Percentiles rank a stretch among this genome's conserved stretches.
Conservation (phyloP, 1,140 invertebrate genomes). For the Uloborus diversus region DNA sequence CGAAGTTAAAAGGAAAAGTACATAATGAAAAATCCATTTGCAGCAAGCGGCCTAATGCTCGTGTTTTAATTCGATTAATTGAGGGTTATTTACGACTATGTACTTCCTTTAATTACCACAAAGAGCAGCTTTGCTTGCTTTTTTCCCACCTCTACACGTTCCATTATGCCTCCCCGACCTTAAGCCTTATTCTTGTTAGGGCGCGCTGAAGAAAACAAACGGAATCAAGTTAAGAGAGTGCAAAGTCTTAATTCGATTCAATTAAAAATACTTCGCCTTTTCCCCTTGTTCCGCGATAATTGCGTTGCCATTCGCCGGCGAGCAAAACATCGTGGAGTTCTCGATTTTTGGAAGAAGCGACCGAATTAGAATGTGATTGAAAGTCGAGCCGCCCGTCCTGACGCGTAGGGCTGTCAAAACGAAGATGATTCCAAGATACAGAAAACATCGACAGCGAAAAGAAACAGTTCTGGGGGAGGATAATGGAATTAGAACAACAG, state of each 20-base stretch:
- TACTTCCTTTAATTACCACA: conserved; percentile 52
- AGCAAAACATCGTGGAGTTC: not conserved
- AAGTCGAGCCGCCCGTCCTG: conserved; percentile 7
- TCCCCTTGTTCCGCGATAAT: conserved; percentile 20
- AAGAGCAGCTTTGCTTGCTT: conserved; percentile 6
- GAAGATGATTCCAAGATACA: conserved; percentile 6
- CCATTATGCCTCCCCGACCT: conserved; percentile 6
- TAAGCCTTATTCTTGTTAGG: conserved; percentile 17
- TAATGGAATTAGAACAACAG: conserved; percentile 45
- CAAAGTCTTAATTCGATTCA: conserved; percentile 56
- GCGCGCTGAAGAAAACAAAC: conserved; percentile 24
- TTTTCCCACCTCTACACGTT: not conserved
- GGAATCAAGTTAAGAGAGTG: conserved; percentile 48
- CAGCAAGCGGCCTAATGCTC: conserved; percentile 19
- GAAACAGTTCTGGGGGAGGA: not conserved
- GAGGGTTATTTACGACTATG: conserved; percentile 48
- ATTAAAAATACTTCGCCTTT: conserved; percentile 43
- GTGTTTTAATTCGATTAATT: conserved; percentile 55
- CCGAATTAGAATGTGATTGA: conserved; percentile 51
- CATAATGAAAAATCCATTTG: conserved; percentile 54
- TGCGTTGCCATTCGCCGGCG: conserved; percentile 38
- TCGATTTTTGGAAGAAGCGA: conserved; percentile 16
- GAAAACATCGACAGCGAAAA: conserved; percentile 37
- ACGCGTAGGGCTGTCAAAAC: conserved; percentile 39
- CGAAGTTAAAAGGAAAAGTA: conserved; percentile 24